phyloP scores from a whole-genome alignment of 2,113 vertebrate genomes.

The Daboia siamensis region DNA sequence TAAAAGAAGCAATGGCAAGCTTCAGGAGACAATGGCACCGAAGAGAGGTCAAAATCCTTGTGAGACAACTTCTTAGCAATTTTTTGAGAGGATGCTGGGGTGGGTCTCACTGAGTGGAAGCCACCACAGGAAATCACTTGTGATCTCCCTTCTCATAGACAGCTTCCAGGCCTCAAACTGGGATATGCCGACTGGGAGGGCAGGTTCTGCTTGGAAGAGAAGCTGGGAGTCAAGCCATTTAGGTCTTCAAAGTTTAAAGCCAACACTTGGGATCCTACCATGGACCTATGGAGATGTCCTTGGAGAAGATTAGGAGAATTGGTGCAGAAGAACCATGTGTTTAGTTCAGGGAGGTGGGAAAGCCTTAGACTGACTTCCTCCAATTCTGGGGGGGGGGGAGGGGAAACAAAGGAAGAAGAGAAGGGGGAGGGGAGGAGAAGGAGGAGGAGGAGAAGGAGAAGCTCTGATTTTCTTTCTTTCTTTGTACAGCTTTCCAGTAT shows the following conservation, averaged over 20 bases:
- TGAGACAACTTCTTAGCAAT: background rate
- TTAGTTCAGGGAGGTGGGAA: background rate
- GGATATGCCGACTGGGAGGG: background rate
- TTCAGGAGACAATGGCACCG: background rate
- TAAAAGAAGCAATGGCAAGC: background rate
- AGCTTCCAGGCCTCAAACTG: background rate
- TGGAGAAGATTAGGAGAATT: background rate
- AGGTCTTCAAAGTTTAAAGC: background rate
- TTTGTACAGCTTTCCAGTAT: background rate
- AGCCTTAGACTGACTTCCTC: background rate
- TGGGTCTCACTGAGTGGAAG: background rate
- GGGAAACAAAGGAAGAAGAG: background rate
- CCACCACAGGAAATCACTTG: background rate
- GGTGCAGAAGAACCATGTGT: background rate
- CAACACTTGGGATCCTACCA: background rate
- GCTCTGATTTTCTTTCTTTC: background rate
- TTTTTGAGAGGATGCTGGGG: background rate
- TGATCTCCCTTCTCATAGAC: background rate
- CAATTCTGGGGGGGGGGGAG: background rate
- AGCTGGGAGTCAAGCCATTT: background rate
- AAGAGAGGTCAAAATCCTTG: background rate
- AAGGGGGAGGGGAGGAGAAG: fast-evolving
- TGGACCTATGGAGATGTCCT: background rate
- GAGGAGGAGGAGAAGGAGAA: too few relatives aligned
- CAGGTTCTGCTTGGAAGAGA: background rate